Evolutionary conservation across 2,888 invertebrate genomes (phyloP).

Genomic region (Plemyria rubiginata): DNA sequence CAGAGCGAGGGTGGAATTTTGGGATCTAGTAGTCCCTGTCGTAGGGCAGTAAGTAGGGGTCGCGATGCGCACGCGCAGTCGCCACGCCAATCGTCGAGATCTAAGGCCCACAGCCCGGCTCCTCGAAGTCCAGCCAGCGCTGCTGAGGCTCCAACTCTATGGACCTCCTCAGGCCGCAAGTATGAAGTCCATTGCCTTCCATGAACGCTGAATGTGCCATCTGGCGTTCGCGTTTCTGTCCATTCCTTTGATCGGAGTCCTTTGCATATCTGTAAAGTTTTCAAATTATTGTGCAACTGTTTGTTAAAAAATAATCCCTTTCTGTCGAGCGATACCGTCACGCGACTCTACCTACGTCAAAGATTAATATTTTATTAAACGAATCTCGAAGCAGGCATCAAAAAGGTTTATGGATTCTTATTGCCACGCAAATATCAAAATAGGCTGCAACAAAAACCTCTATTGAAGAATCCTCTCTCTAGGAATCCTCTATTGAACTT

Average conservation of each 20-base stretch:
- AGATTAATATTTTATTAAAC: too few species aligned
- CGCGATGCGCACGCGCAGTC: constrained; percentile 88
- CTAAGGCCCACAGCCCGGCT: constrained; percentile 91
- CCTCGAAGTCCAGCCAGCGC: constrained; percentile 87
- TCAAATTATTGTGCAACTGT: not conserved
- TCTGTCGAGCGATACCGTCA: too few species aligned
- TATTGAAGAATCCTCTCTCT: too few species aligned
- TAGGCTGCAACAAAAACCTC: too few species aligned
- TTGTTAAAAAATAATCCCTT: too few species aligned
- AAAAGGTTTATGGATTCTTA: too few species aligned
- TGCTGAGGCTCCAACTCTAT: constrained; percentile 85
- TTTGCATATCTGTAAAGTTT: constrained; percentile 78
- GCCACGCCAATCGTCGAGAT: constrained; percentile 90
- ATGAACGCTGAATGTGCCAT: constrained; percentile 90
- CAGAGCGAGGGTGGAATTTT: constrained; percentile 58
- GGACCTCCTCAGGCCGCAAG: constrained; percentile 87
- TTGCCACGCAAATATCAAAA: too few species aligned
- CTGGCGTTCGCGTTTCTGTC: constrained; percentile 79
- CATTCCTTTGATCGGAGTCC: constrained; percentile 87
- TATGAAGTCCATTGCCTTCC: constrained; percentile 93
- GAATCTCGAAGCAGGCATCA: too few species aligned
- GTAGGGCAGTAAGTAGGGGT: constrained; percentile 87
- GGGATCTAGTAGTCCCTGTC: constrained; percentile 68
- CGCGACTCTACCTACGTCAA: too few species aligned
- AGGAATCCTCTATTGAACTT: too few species aligned